phyloP scores from a whole-genome alignment of 2,888 invertebrate species.

The Sialis fuliginosa region DNA sequence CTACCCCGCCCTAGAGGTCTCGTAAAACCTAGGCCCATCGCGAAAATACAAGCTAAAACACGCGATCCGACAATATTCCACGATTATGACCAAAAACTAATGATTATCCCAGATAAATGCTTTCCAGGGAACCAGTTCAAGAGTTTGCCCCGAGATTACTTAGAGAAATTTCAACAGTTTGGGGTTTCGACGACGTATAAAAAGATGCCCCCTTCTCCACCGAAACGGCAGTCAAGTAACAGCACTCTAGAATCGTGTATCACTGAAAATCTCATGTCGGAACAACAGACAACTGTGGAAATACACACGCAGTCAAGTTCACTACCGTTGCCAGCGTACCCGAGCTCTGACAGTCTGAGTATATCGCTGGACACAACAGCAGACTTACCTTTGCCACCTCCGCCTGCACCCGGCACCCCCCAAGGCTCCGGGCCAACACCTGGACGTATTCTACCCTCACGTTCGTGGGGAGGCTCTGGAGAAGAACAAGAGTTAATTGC shows the following conservation, averaged over 20 bases:
- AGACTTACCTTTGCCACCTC: slow-evolving; percentile 48
- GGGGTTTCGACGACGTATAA: slow-evolving; percentile 36
- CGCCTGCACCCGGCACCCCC: slow-evolving; percentile 43
- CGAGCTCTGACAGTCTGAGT: slow-evolving; percentile 43
- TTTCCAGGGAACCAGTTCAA: slow-evolving; percentile 25
- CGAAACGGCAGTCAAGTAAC: slow-evolving; percentile 43
- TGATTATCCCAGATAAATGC: slow-evolving; percentile 1
- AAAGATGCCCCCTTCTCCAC: slow-evolving; percentile 67
- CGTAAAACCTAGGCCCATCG: slow-evolving; percentile 64
- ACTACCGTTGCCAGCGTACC: slow-evolving; percentile 42
- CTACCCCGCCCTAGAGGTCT: slow-evolving; percentile 69
- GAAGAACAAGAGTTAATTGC: slow-evolving; percentile 27
- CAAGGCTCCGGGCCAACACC: slow-evolving; percentile 29
- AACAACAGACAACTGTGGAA: slow-evolving; percentile 23
- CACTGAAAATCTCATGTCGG: slow-evolving; percentile 7
- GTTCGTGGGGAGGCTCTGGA: slow-evolving; percentile 30
- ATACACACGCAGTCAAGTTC: slow-evolving; percentile 35
- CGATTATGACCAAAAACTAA: slow-evolving; percentile 22
- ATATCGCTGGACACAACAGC: slow-evolving; percentile 32
- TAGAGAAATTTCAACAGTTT: slow-evolving; percentile 29
- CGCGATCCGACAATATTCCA: slow-evolving; percentile 20
- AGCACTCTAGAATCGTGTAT: slow-evolving; percentile 15
- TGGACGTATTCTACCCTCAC: slow-evolving; percentile 30
- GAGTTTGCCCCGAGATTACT: slow-evolving; percentile 31
- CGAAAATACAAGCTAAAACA: slow-evolving; percentile 49